A percentile compares a stretch with the other conserved stretches of the same genome.
phyloP scores from a whole-genome alignment of 1,140 invertebrate genomes.

The Gryllus bimaculatus region DNA sequence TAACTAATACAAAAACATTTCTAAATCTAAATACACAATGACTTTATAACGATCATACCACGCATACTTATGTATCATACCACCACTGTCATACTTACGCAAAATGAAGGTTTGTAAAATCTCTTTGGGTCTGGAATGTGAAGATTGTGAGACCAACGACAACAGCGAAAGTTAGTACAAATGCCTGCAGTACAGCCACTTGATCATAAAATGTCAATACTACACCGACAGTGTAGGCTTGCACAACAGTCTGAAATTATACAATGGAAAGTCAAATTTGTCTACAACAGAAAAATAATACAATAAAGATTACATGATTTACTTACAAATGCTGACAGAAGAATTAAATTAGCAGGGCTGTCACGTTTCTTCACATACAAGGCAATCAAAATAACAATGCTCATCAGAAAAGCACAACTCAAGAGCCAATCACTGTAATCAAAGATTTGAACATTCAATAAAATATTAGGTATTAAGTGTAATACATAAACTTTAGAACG shows the following conservation, averaged over 20 bases:
- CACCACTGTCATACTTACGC: slow-evolving; percentile 40
- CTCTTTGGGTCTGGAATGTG: slow-evolving; percentile 71
- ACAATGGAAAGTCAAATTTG: slow-evolving; percentile 6
- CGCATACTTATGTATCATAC: no score
- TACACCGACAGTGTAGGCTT: slow-evolving; percentile 63
- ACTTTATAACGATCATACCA: no score
- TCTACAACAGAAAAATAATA: neutral
- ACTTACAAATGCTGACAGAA: slow-evolving; percentile 60
- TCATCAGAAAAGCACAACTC: slow-evolving; percentile 44
- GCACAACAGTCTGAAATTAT: slow-evolving; percentile 55
- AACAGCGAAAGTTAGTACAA: slow-evolving; percentile 61
- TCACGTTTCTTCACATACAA: slow-evolving; percentile 52
- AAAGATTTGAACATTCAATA: neutral
- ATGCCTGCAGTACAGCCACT: slow-evolving; percentile 60
- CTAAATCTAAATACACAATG: no score
- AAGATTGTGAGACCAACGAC: slow-evolving; percentile 60
- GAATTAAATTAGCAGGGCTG: slow-evolving; percentile 55
- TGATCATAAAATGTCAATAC: slow-evolving; percentile 64
- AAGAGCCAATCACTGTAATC: slow-evolving; percentile 55
- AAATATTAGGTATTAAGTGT: neutral
- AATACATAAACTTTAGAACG: slow-evolving; percentile 10
- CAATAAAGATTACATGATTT: slow-evolving; percentile 17
- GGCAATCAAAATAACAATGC: slow-evolving; percentile 48
- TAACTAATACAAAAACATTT: no score
- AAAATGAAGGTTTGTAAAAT: slow-evolving; percentile 66